phyloP scores from a whole-genome alignment of 2,888 invertebrate species.

The Habrosyne pyritoides region DNA sequence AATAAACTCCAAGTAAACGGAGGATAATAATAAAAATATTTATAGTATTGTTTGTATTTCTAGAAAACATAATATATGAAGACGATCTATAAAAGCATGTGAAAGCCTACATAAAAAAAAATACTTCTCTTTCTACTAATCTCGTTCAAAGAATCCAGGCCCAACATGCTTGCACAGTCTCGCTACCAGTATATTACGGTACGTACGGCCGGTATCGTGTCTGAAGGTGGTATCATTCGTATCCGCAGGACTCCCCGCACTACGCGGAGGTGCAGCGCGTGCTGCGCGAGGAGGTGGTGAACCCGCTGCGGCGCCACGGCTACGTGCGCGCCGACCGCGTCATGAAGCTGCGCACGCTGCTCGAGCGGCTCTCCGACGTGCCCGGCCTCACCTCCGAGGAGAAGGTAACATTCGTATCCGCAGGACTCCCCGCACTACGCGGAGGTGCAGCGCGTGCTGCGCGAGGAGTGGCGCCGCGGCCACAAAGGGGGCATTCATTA shows the following conservation, averaged over 20 bases:
- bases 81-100: too few relatives aligned
- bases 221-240: constrained; percentile 10
- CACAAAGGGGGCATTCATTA: too few relatives aligned
- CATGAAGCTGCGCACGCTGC: constrained; percentile 94
- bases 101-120: too few relatives aligned
- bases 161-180: too few relatives aligned
- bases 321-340: constrained; percentile 98
- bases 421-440: constrained; percentile 84
- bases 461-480: constrained; percentile 94
- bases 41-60: too few relatives aligned
- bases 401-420: constrained; percentile 85
- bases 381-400: constrained; percentile 96
- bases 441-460: constrained; percentile 92
- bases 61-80: too few relatives aligned
- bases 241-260: constrained; percentile 82
- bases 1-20: too few relatives aligned
- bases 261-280: constrained; percentile 91
- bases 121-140: too few relatives aligned
- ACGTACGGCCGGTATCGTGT: too few relatives aligned
- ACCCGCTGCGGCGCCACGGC: constrained; percentile 94
- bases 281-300: constrained; percentile 97
- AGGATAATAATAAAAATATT: too few relatives aligned
- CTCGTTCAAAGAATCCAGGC: too few relatives aligned
- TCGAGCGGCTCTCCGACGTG: constrained; percentile 95
- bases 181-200: too few relatives aligned